Base-by-base conservation (phyloP, 2,888 invertebrate species). In the Crepidodera aurea region DNA sequence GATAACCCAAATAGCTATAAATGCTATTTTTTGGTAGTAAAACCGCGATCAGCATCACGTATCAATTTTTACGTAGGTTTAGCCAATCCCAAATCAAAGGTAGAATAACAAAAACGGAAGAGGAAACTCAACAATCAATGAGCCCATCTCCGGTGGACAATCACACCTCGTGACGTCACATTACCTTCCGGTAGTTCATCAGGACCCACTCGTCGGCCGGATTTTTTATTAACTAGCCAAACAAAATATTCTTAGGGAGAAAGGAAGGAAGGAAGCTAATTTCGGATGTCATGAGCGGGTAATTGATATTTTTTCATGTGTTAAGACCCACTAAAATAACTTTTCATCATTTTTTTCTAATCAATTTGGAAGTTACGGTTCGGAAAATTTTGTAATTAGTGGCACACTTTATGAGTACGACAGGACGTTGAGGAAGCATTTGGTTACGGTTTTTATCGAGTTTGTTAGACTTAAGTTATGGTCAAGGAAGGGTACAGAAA, bases 61-160 rank as follows among this genome's bases (percentile, higher is more conserved):
- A 56, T 46, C 34, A 56, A 55, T 55, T 55, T 56, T 46, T 56
- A 56, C 46, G 46, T 25, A 25, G 44, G 12, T 29, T 34, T 51
- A 22, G 46, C 56, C 56, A 12, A 56, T 46, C 56, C 56, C 34
- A 34, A 56, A 56, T 56, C 56, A 62, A 53, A 57, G 62, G 57
- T 62, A 62, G 59, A 60, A 51, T 56, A 53, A 34, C 51, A 60
- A 70, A 75, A 73, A 74, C 77, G 78, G 77, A 78, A 78, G 73
- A 75, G 79, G 79, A 79, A 76, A 73, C 70, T 69, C 69, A 71
- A 74, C 78, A 75, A 76, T 77, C 79, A 78, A 72, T 67, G 73
- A 69, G 78, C 77, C 72, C 77, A 79, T 79, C 79, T 79, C 79
- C 79, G 79, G 77, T 73, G 71, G 71, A 71, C 74, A 77, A 77